phyloP scores from a whole-genome alignment of 2,888 invertebrate genomes.

The Petrophora chlorosata region DNA sequence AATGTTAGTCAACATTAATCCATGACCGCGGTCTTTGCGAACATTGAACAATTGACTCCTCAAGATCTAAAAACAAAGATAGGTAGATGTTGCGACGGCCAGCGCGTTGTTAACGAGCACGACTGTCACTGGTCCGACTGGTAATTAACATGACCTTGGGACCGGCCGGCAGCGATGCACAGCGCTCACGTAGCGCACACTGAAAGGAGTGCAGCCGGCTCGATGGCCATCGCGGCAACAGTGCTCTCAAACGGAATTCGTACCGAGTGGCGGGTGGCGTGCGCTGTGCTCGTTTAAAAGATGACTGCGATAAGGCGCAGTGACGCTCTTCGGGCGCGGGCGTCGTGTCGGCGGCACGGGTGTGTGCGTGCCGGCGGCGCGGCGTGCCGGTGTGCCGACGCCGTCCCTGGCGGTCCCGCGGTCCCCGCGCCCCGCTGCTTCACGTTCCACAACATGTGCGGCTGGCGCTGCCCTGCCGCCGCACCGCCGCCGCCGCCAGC shows the following conservation, averaged over 20 bases:
- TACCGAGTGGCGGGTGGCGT: conserved; percentile 76
- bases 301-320: conserved; percentile 81
- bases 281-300: conserved; percentile 79
- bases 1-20: background rate
- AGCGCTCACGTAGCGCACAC: conserved; percentile 53
- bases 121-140: conserved; percentile 64
- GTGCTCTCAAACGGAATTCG: conserved; percentile 74
- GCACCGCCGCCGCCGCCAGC: conserved; percentile 17
- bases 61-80: conserved; percentile 27
- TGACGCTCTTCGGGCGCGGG: conserved; percentile 78
- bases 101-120: conserved; percentile 58
- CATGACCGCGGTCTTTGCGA: background rate
- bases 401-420: conserved; percentile 68
- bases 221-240: conserved; percentile 64
- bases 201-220: conserved; percentile 70
- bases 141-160: conserved; percentile 76
- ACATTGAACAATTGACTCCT: conserved; percentile 24
- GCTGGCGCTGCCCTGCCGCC: conserved; percentile 34
- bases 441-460: conserved; percentile 82
- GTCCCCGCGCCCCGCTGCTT: conserved; percentile 47
- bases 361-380: conserved; percentile 74
- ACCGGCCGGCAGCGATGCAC: conserved; percentile 51
- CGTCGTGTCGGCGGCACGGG: conserved; percentile 66
- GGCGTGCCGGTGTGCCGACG: conserved; percentile 62
- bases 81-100: conserved; percentile 17